Conservation (phyloP, 1,140 invertebrate species). For the Leptopilina clavipes region DNA sequence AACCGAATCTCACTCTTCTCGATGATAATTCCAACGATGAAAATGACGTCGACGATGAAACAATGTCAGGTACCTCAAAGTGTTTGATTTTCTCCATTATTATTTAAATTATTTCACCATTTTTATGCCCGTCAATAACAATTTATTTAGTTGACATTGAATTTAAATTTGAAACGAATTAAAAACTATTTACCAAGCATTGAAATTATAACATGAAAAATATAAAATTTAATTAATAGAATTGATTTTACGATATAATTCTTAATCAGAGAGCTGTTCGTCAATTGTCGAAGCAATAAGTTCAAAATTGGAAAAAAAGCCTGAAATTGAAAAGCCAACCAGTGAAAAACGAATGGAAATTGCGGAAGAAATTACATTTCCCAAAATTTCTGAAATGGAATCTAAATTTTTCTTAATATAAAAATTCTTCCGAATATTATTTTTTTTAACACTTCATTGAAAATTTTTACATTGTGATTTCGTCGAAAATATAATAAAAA, state of each 20-base stretch:
- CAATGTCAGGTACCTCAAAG: conserved; percentile 82
- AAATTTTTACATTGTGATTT: too few relatives aligned
- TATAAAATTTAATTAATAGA: conserved; percentile 1
- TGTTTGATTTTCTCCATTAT: too few relatives aligned
- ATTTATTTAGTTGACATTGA: too few relatives aligned
- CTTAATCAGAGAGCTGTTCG: conserved; percentile 11
- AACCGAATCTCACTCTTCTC: conserved; percentile 67
- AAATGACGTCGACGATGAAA: conserved; percentile 89
- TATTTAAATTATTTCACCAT: too few relatives aligned
- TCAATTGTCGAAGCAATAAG: background rate
- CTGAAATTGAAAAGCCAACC: conserved; percentile 1
- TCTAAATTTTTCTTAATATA: background rate
- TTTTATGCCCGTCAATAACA: too few relatives aligned
- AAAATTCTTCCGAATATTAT: too few relatives aligned
- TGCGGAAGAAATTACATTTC: background rate
- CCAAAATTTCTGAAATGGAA: background rate
- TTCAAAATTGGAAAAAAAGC: background rate
- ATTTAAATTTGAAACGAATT: too few relatives aligned
- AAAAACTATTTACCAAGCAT: too few relatives aligned
- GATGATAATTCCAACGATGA: conserved; percentile 83
- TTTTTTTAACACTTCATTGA: too few relatives aligned
- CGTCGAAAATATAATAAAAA: background rate
- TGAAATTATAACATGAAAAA: too few relatives aligned
- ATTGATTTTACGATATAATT: background rate
- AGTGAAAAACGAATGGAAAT: background rate